Percentiles rank a stretch among this genome's conserved stretches.
phyloP scores from a whole-genome alignment of 2,888 invertebrate species.

The Spatulosminthurus flaviceps region DNA sequence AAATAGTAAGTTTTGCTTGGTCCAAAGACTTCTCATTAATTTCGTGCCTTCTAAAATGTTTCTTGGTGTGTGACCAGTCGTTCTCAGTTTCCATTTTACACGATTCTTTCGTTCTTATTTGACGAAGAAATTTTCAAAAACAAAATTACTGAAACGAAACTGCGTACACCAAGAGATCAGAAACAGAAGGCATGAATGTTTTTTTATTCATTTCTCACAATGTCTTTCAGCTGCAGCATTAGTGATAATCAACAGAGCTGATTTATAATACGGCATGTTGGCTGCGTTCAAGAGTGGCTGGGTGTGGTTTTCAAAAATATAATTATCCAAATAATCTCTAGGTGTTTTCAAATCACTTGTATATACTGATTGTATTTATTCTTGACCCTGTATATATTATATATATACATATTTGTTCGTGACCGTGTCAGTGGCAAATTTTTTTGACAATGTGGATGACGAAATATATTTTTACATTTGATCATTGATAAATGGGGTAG shows the following conservation, averaged over 20 bases:
- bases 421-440: conserved; percentile 42
- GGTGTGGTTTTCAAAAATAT: conserved; percentile 63
- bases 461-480: conserved; percentile 18
- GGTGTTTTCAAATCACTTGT: conserved; percentile 56
- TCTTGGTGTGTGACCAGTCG: neutral
- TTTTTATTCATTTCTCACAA: conserved; percentile 44
- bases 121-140: too few species aligned
- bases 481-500: conserved; percentile 37
- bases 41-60: conserved; percentile 19
- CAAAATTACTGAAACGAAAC: neutral
- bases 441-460: conserved; percentile 22
- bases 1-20: conserved; percentile 26
- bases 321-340: conserved; percentile 52
- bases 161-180: neutral
- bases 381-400: conserved; percentile 55
- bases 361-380: conserved; percentile 55
- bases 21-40: conserved; percentile 42
- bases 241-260: conserved; percentile 64
- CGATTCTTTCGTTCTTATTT: too few species aligned
- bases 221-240: conserved; percentile 61
- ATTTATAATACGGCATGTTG: conserved; percentile 64
- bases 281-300: conserved; percentile 59
- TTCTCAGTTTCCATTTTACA: neutral
- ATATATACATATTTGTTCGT: conserved; percentile 49
- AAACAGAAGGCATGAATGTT: conserved; percentile 22